Conservation (phyloP, 2,113 vertebrate species). For the Odontophorus gujanensis region DNA sequence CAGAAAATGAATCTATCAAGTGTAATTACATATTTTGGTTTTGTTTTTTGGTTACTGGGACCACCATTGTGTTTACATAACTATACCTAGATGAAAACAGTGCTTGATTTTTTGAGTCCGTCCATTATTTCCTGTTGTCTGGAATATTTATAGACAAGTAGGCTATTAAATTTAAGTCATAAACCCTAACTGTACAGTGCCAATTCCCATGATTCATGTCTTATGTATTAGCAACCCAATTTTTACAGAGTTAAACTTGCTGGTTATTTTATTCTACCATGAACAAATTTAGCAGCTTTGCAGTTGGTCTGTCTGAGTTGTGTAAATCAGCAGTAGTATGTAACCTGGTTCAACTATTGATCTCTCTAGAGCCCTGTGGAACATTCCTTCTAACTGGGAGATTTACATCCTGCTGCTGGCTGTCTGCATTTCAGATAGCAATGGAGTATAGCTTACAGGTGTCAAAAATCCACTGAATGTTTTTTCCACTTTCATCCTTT, state of each 20-base stretch:
- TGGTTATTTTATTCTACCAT: slow-evolving; percentile 11
- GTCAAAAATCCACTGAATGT: background rate
- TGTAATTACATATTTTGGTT: background rate
- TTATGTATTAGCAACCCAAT: slow-evolving; percentile 4
- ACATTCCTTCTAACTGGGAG: background rate
- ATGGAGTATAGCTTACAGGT: background rate
- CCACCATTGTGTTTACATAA: background rate
- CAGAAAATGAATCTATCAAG: background rate
- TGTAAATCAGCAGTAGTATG: slow-evolving; percentile 1
- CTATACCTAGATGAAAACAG: background rate
- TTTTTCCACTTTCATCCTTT: background rate
- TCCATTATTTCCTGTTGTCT: background rate
- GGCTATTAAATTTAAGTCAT: background rate
- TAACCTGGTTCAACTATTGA: background rate
- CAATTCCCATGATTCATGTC: slow-evolving; percentile 27
- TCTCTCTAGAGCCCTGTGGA: background rate
- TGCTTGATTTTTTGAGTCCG: background rate
- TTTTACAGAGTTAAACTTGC: background rate
- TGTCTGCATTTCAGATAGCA: background rate
- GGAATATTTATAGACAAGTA: background rate
- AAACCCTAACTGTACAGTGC: background rate
- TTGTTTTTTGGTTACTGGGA: background rate
- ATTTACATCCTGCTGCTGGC: background rate
- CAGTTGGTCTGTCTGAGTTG: background rate
- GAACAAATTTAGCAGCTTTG: slow-evolving; percentile 7